Conservation (phyloP, 2,888 invertebrate genomes). For the Morpho deidamia region DNA sequence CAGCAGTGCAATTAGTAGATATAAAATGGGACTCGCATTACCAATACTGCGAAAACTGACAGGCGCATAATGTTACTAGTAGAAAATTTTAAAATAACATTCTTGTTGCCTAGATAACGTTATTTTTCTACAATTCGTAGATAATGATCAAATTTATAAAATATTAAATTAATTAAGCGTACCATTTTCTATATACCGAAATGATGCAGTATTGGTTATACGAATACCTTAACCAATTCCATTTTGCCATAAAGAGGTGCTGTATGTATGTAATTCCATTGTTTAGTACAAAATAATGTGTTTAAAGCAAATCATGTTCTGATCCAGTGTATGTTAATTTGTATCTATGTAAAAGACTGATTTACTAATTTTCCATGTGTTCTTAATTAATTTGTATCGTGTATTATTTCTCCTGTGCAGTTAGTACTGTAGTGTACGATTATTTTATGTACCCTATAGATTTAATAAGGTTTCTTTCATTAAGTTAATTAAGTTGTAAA, state of each 20-base stretch:
- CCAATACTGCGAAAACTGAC: constrained; percentile 1
- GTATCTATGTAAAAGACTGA: constrained; percentile 56
- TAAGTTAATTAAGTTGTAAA: not conserved
- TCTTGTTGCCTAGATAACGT: constrained; percentile 1
- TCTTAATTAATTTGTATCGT: constrained; percentile 35
- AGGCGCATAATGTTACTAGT: not conserved
- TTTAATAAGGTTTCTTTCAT: constrained; percentile 2
- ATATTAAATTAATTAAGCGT: not conserved
- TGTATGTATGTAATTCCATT: constrained; percentile 46
- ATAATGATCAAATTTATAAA: not conserved
- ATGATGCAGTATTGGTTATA: constrained; percentile 11
- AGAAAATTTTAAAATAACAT: not conserved
- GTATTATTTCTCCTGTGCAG: constrained; percentile 25
- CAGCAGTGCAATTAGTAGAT: constrained; percentile 11
- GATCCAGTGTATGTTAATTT: constrained; percentile 32
- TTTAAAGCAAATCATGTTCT: constrained; percentile 31
- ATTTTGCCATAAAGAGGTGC: constrained; percentile 44
- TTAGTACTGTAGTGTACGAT: constrained; percentile 15
- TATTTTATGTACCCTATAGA: constrained; percentile 15
- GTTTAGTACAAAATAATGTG: constrained; percentile 49
- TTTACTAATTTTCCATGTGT: constrained; percentile 45
- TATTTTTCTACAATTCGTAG: constrained; percentile 5
- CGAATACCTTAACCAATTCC: constrained; percentile 1
- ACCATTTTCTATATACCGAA: not conserved
- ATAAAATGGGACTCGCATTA: constrained; percentile 5